Percentiles rank a stretch among this genome's conserved stretches.
These are phyloP conservation scores for Fulmarus glacialis DNA, from an alignment of 2,113 vertebrate genomes.

Conservation along the genomic window DNA sequence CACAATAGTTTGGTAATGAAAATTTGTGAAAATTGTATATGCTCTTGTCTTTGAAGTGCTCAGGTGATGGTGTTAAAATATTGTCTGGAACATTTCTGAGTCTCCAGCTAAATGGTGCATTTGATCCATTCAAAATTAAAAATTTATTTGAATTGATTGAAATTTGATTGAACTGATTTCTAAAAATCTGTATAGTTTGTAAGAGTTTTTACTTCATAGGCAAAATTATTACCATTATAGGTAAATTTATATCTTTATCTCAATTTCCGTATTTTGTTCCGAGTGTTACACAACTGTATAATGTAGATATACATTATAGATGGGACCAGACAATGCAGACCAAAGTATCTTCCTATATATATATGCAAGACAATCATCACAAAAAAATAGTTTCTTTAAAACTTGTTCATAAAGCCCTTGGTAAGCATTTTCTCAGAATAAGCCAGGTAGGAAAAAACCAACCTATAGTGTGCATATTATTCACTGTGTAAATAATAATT, in stretches of 20 bases:
- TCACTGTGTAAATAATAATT: constrained; percentile 40
- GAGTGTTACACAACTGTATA: neutral
- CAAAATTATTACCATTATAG: neutral
- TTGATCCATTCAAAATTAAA: neutral
- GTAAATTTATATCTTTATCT: neutral
- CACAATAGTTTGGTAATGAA: neutral
- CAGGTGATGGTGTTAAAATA: neutral
- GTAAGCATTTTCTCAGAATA: neutral
- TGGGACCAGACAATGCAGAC: neutral
- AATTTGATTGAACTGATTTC: neutral
- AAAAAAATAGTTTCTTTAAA: neutral
- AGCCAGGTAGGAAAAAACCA: neutral
- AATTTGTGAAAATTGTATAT: neutral
- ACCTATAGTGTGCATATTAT: neutral
- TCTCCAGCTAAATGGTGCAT: neutral
- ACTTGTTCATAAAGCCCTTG: neutral
- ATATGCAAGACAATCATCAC: neutral
- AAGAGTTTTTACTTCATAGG: neutral
- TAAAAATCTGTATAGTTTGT: neutral
- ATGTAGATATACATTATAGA: neutral
- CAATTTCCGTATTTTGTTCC: neutral
- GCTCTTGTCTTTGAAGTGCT: neutral
- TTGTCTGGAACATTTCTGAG: neutral
- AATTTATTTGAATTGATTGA: neutral
- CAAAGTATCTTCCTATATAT: neutral